These are phyloP conservation scores for Sebastes ruberrimus DNA, from an alignment of 2,797 vertebrate genomes.

Conservation along the genomic window DNA sequence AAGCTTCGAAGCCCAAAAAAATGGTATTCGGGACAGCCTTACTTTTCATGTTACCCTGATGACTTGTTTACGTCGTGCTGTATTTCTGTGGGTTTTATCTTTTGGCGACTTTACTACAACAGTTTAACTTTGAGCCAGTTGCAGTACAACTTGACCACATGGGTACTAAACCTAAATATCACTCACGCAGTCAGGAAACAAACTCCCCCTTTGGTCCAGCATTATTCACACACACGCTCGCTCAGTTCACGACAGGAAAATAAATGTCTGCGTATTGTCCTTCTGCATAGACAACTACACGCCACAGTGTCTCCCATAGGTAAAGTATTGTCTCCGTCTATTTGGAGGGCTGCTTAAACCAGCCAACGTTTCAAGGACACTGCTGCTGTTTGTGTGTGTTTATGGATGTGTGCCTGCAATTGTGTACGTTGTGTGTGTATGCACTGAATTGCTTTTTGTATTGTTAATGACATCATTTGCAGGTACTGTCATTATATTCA, in stretches of 20 bases:
- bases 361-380: slow-evolving; percentile 18
- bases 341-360: background rate
- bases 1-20: too few relatives aligned
- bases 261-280: slow-evolving; percentile 10
- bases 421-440: background rate
- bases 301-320: slow-evolving; percentile 27
- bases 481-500: background rate
- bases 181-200: background rate
- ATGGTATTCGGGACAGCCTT: too few relatives aligned
- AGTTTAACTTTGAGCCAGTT: background rate
- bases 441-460: background rate
- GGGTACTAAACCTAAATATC: background rate
- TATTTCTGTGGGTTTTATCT: background rate
- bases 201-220: background rate
- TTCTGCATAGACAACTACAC: background rate
- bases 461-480: background rate
- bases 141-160: background rate
- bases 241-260: background rate
- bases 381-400: background rate
- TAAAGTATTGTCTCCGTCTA: slow-evolving; percentile 22
- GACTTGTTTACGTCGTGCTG: background rate
- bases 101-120: background rate
- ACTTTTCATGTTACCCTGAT: background rate
- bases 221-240: slow-evolving; percentile 1
- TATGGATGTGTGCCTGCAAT: background rate